phyloP scores from a whole-genome alignment of 2,113 vertebrate species.

The Picathartes gymnocephalus region DNA sequence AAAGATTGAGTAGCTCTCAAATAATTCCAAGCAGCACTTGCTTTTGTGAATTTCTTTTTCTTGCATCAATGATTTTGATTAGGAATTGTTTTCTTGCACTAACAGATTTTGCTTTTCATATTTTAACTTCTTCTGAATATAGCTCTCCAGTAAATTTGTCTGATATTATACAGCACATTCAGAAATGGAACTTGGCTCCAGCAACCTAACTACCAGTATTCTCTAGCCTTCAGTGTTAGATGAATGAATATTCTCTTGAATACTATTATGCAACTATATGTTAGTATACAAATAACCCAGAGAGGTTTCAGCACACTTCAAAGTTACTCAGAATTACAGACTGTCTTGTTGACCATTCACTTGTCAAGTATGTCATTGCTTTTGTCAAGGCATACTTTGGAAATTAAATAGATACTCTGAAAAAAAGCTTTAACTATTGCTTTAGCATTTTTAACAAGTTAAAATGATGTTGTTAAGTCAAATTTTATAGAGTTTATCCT shows the following conservation, averaged over 20 bases:
- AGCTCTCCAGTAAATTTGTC: background rate
- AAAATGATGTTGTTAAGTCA: background rate
- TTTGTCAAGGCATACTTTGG: background rate
- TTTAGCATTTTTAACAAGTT: background rate
- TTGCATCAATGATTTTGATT: background rate
- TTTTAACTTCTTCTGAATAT: background rate
- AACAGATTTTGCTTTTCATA: background rate
- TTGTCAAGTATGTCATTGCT: background rate
- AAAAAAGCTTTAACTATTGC: background rate
- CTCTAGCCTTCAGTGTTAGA: background rate
- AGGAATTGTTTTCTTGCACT: background rate
- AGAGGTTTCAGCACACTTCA: background rate
- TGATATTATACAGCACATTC: background rate
- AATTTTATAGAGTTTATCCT: background rate
- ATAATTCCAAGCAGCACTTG: background rate
- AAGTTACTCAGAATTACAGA: background rate
- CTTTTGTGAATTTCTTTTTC: background rate
- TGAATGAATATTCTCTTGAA: background rate
- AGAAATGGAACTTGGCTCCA: background rate
- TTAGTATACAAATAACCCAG: background rate
- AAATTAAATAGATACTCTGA: background rate
- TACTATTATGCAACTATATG: background rate
- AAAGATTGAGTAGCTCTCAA: background rate
- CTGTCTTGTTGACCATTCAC: background rate
- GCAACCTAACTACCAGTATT: background rate